Percentiles rank a stretch among this genome's conserved stretches.
These are phyloP conservation scores for Heliocidaris tuberculata DNA, from an alignment of 35 echinoderm and acorn worm species.

Conservation along the genomic window DNA sequence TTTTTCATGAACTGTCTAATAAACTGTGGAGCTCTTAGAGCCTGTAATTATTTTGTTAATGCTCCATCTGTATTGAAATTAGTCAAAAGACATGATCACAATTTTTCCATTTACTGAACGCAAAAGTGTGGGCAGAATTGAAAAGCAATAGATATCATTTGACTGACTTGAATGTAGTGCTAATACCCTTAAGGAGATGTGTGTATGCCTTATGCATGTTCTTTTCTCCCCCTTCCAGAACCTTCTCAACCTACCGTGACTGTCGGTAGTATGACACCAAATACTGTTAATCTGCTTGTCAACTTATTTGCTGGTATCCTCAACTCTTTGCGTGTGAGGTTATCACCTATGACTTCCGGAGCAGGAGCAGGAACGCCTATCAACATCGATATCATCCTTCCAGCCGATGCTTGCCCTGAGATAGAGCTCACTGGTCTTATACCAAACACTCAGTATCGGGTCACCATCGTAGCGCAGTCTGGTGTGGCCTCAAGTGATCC, in stretches of 20 bases:
- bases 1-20: too few relatives aligned
- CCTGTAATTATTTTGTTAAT: too few relatives aligned
- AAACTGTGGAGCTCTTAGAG: too few relatives aligned
- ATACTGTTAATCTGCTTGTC: not conserved
- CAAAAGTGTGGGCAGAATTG: too few relatives aligned
- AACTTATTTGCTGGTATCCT: not conserved
- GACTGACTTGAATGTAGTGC: too few relatives aligned
- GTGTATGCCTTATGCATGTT: too few relatives aligned
- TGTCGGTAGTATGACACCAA: not conserved
- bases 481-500: conserved; percentile 34
- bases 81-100: too few relatives aligned
- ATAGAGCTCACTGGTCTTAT: conserved; percentile 52
- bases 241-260: not conserved
- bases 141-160: too few relatives aligned
- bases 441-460: conserved; percentile 53
- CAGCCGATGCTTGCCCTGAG: conserved; percentile 58
- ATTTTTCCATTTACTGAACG: too few relatives aligned
- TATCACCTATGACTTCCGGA: not conserved
- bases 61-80: too few relatives aligned
- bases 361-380: conserved; percentile 53
- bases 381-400: conserved; percentile 33
- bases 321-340: not conserved
- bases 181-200: too few relatives aligned
- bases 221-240: conserved; percentile 26
- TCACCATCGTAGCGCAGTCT: conserved; percentile 33